Evolutionary conservation across 2,797 vertebrate genomes (phyloP).

Genomic region (Semaprochilodus insignis): DNA sequence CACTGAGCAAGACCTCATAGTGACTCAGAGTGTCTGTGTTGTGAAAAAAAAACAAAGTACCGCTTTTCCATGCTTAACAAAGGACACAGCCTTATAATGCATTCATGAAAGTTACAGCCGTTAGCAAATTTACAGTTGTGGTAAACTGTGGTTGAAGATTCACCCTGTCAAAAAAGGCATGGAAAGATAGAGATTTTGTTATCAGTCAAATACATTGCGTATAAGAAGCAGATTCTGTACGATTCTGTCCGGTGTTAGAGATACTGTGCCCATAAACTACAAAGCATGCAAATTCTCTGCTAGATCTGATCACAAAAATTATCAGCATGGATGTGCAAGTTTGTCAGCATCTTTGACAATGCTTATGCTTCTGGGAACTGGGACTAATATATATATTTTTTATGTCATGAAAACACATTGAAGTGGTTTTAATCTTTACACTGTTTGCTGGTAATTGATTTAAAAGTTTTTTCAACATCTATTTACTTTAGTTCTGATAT

Average conservation of each 20-base stretch:
- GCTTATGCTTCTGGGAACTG: background rate
- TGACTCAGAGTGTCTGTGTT: background rate
- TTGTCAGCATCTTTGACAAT: constrained; percentile 43
- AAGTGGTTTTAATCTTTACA: constrained; percentile 38
- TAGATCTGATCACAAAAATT: constrained; percentile 31
- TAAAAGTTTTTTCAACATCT: constrained; percentile 16
- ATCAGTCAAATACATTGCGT: constrained; percentile 24
- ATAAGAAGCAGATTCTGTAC: constrained; percentile 29
- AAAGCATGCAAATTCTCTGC: constrained; percentile 44
- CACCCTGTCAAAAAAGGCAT: constrained; percentile 13
- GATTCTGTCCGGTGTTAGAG: constrained; percentile 16
- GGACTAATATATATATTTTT: constrained; percentile 3
- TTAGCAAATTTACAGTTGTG: constrained; percentile 9
- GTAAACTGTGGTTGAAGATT: constrained; percentile 18
- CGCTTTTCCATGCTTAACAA: background rate
- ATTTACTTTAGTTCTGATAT: constrained; percentile 34
- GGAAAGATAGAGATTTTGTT: constrained; percentile 6
- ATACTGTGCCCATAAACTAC: constrained; percentile 28
- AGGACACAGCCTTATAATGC: background rate
- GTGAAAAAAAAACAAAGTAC: background rate
- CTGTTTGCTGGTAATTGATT: constrained; percentile 45
- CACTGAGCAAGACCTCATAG: background rate
- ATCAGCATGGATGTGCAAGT: constrained; percentile 36
- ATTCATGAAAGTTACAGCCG: background rate
- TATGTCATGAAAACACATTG: constrained; percentile 31